A percentile compares a stretch with the other conserved stretches of the same genome.
Conservation (phyloP, 2,888 invertebrate genomes). For the Caradrina kadenii region DNA sequence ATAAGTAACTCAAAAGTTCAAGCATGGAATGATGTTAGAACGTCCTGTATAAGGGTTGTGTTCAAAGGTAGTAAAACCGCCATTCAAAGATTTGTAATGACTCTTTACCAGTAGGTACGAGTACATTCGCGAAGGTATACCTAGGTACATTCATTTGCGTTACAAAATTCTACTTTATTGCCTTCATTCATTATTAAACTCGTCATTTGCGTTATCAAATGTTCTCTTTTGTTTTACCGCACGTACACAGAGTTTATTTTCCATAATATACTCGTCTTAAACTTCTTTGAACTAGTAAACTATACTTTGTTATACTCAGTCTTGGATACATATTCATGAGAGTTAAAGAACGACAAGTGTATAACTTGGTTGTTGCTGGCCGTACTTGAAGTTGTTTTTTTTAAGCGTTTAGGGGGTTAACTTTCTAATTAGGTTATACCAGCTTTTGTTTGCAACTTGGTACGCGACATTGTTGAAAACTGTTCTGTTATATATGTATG, state of each 20-base stretch:
- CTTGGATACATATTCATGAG: constrained; percentile 49
- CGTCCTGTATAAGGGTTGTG: neutral
- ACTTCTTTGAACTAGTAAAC: constrained; percentile 38
- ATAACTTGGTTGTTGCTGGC: constrained; percentile 17
- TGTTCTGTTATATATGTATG: no score
- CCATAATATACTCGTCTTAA: constrained; percentile 23
- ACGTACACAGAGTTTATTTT: constrained; percentile 13
- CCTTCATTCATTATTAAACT: constrained; percentile 21
- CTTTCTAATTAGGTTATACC: constrained; percentile 30
- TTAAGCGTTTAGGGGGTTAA: constrained; percentile 7
- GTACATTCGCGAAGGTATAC: neutral
- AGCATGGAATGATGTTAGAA: neutral
- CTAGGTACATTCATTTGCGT: neutral
- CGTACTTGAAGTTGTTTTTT: constrained; percentile 18
- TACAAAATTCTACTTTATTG: constrained; percentile 1
- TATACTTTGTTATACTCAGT: constrained; percentile 37
- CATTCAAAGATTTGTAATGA: neutral
- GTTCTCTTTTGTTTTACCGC: constrained; percentile 28
- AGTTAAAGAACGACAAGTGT: constrained; percentile 19
- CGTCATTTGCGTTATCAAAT: constrained; percentile 4
- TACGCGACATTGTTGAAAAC: no score
- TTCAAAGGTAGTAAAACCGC: neutral
- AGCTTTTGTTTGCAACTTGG: no score
- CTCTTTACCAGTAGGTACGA: neutral
- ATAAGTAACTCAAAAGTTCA: neutral